Percentiles rank a stretch among this genome's conserved stretches.
These are phyloP conservation scores for Hyperoplus lanceolatus DNA, from an alignment of 2,797 vertebrate species.

Conservation along the genomic window DNA sequence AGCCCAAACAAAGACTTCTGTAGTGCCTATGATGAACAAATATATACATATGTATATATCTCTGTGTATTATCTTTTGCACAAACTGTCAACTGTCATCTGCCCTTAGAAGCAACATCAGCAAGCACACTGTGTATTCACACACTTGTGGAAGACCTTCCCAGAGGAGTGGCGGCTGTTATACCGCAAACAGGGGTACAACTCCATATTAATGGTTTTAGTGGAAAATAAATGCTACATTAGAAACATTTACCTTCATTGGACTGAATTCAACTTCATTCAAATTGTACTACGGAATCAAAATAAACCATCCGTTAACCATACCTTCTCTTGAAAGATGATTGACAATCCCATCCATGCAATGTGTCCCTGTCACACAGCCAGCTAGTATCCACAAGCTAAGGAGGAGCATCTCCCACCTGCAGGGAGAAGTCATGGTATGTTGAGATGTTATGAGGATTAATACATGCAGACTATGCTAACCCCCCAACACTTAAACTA, in stretches of 20 bases:
- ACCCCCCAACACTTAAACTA: slow-evolving; percentile 34
- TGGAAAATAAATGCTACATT: background rate
- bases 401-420: slow-evolving; percentile 64
- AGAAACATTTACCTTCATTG: background rate
- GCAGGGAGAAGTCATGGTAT: slow-evolving; percentile 64
- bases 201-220: background rate
- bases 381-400: slow-evolving; percentile 55
- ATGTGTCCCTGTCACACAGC: slow-evolving; percentile 33
- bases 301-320: slow-evolving; percentile 1
- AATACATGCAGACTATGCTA: background rate
- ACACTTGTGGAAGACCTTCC: no score
- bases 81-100: no score
- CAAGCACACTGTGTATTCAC: no score
- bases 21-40: no score
- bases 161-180: no score
- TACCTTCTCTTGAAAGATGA: slow-evolving; percentile 87
- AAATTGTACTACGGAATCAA: slow-evolving; percentile 14
- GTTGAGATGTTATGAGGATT: background rate
- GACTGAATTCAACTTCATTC: background rate
- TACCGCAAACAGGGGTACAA: no score
- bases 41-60: no score
- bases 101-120: no score
- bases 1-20: no score
- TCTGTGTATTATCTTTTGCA: no score
- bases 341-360: slow-evolving; percentile 17